Percentiles rank a stretch among this genome's conserved stretches.
Conservation (phyloP, 1,140 invertebrate genomes). For the Eriocheir sinensis region DNA sequence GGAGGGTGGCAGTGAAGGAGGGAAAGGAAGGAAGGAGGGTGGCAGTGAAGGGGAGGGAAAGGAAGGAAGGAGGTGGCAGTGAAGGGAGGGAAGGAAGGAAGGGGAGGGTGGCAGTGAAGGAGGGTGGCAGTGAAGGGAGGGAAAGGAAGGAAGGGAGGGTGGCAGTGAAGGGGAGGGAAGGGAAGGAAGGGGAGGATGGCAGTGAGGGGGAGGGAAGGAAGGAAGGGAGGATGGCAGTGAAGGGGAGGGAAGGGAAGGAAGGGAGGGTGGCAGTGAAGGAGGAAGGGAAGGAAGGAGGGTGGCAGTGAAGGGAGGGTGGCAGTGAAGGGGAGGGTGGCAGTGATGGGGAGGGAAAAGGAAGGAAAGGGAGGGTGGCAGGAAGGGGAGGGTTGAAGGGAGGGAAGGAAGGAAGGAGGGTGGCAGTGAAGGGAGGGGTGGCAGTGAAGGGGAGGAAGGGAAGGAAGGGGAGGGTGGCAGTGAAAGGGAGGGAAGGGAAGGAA, state of each 20-base stretch:
- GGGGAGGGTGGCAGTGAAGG: no score
- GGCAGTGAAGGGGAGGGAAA: slow-evolving; percentile 4
- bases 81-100: background rate
- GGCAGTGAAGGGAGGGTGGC: no score
- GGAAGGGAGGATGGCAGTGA: background rate
- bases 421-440: background rate
- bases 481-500: no score
- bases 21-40: no score
- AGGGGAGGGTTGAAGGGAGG: no score
- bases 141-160: background rate
- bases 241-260: background rate
- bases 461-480: no score
- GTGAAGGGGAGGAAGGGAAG: background rate
- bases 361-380: background rate
- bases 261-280: no score
- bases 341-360: background rate
- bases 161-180: no score
- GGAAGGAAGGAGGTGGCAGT: background rate
- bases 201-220: background rate
- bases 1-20: no score
- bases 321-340: no score
- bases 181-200: background rate
- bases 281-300: no score
- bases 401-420: no score
- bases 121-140: background rate